phyloP scores from a whole-genome alignment of 2,888 invertebrate species.

The Drosophila suboccidentalis region DNA sequence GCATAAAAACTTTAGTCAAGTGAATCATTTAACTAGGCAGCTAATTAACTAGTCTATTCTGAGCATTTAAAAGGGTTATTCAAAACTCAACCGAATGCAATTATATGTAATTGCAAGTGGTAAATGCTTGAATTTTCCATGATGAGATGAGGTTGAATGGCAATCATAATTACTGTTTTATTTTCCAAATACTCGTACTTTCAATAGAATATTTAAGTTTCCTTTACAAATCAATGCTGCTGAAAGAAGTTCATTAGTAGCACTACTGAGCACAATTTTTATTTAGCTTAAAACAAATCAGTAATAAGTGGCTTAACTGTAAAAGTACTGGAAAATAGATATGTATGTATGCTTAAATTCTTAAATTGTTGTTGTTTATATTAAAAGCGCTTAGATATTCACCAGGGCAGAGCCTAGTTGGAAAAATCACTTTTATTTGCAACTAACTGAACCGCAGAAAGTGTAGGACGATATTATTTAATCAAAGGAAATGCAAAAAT shows the following conservation, averaged over 20 bases:
- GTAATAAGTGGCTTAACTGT: neutral
- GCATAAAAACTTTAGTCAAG: neutral
- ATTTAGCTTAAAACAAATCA: too few species aligned
- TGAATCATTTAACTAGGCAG: constrained; percentile 29
- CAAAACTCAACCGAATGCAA: too few species aligned
- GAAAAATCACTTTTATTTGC: constrained; percentile 4
- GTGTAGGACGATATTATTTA: constrained; percentile 13
- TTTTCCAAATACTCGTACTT: too few species aligned
- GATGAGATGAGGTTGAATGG: neutral
- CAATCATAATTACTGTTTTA: too few species aligned
- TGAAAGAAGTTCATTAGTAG: too few species aligned
- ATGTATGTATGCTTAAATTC: too few species aligned
- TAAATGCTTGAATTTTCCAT: neutral
- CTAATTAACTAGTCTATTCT: constrained; percentile 29
- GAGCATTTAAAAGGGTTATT: neutral
- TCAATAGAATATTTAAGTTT: too few species aligned
- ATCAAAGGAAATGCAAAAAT: constrained; percentile 45
- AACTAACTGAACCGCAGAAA: constrained; percentile 26
- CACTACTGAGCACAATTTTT: too few species aligned
- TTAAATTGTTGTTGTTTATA: neutral
- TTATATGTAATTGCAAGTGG: neutral
- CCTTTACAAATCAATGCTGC: too few species aligned
- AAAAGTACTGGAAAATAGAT: neutral
- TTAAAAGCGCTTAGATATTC: neutral
- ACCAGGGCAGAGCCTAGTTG: neutral